phyloP scores from a whole-genome alignment of 2,888 invertebrate species.

The Amorpha juglandis region DNA sequence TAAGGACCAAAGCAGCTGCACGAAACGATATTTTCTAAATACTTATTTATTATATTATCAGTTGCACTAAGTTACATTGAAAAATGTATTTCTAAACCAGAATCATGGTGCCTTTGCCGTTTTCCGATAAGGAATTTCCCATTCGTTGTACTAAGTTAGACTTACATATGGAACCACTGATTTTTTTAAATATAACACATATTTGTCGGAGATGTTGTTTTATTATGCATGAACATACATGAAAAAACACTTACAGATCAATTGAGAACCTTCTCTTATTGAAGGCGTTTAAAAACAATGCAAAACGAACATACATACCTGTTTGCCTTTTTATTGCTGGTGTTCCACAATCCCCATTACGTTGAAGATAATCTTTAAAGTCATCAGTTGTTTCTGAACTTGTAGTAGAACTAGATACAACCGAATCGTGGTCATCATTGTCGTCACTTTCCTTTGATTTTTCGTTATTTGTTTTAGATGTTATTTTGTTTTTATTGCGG shows the following conservation, averaged over 20 bases:
- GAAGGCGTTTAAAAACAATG: background rate
- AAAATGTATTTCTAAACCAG: too few relatives aligned
- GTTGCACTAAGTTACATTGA: too few relatives aligned
- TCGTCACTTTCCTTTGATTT: constrained; percentile 41
- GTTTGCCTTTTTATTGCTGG: constrained; percentile 33
- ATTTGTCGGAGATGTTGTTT: too few relatives aligned
- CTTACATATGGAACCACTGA: too few relatives aligned
- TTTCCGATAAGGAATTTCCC: too few relatives aligned
- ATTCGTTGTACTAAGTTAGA: too few relatives aligned
- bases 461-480: background rate
- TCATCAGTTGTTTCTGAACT: background rate
- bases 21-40: background rate
- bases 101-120: too few relatives aligned
- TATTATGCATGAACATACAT: too few relatives aligned
- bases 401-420: background rate
- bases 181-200: too few relatives aligned
- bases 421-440: constrained; percentile 39
- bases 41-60: too few relatives aligned
- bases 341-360: constrained; percentile 63
- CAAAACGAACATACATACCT: constrained; percentile 4
- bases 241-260: too few relatives aligned
- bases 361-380: constrained; percentile 44
- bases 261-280: background rate
- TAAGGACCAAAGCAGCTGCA: background rate
- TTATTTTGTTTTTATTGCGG: constrained; percentile 41